Evolutionary conservation across 2,797 vertebrate genomes (phyloP), one percentile per base, ranked within the genome.

Genomic region (Podargus strigoides): DNA sequence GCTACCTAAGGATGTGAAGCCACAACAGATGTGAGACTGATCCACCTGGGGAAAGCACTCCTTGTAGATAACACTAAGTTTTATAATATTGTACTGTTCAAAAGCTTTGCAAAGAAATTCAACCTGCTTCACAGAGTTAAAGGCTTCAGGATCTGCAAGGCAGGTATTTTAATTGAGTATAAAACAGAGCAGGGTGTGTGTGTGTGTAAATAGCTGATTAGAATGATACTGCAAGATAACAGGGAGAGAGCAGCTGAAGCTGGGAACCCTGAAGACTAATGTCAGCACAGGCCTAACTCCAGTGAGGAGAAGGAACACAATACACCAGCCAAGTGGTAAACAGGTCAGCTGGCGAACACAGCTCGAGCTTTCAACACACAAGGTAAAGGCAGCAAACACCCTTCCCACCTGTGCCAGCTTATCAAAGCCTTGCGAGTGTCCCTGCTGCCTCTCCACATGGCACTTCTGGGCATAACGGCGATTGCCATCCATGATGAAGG

Each of bases 401-500:
- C 72, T 53, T 28, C 89, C 58, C 74, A 99, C 99, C 98, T 99
- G 98, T 44, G 99, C 99, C 93, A 99, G 97, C 91, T 99, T 99
- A 94, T 99, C 98, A 90, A 99, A 99, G 81, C 99, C 99, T 86
- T 99, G 98, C 6, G 98, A 98, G 76, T 99, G 99, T 1, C 99
- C 99, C 95, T 99, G 98, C 85, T 99, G 98, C 1, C 98, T 98
- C 76, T 98, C 98, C 96, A 99, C 98, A 4, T 99, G 98, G 26
- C 98, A 98, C 96, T 99, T 99, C 9, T 97, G 98, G n/a, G 99
- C 99, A 32, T 99, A 99, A 37, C 99, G 99, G 27, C 99, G 98
- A 93, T 99, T 99, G 19, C 99, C 99, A 44, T 99, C 99, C 99
- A 99, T 99, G 97, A 99, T 99, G 96, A 99, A 99, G 28, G 99